Evolutionary conservation across 2,888 invertebrate genomes (phyloP), one percentile per base, ranked within the genome.

Genomic region (Drosophila heteroneura): DNA sequence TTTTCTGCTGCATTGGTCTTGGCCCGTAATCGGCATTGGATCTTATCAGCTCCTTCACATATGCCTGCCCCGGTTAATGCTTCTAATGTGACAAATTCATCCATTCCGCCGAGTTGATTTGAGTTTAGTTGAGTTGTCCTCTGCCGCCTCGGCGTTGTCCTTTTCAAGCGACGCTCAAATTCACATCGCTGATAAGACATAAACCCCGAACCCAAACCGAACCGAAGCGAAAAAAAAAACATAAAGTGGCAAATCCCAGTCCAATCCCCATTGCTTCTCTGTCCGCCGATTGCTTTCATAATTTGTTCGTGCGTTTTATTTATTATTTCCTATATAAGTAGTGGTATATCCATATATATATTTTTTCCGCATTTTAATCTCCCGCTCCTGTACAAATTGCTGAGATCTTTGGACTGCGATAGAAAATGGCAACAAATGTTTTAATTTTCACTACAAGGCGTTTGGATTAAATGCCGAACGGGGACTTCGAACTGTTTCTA

Each of bases 11-110:
- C 84, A 83, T 78, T 79, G 81, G 69, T 52, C 72, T 57, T 44
- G 39, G 54, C 33, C 33, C 26, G 28, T 19, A 41, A 33, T 66
- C 49, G 61, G 54, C 59, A 59, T 66, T 54, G 75, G 87, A 84
- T 88, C 86, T 87, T 87, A 87, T 87, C 87, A 73, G 78, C 69
- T 73, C 56, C 70, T 78, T 87, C 85, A 80, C 82, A 89, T 79
- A 89, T 83, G 79, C 75, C 58, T 57, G 63, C 60, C 26, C 63
- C 51, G 65, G 62, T 57, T 85, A 80, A 83, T 83, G 76, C 89
- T 53, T 41, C 79, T 83, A 90, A 88, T 88, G 89, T 85, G 88
- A 90, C 88, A 88, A 90, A 90, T 88, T 88, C 85, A 86, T 90
- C 86, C 73, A 81, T 83, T 56, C 65, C 66, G 32, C 28, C 54